Percentiles rank a stretch among this genome's conserved stretches.
Evolutionary conservation across 2,797 vertebrate species (phyloP).

Genomic region (Glossophaga mutica): DNA sequence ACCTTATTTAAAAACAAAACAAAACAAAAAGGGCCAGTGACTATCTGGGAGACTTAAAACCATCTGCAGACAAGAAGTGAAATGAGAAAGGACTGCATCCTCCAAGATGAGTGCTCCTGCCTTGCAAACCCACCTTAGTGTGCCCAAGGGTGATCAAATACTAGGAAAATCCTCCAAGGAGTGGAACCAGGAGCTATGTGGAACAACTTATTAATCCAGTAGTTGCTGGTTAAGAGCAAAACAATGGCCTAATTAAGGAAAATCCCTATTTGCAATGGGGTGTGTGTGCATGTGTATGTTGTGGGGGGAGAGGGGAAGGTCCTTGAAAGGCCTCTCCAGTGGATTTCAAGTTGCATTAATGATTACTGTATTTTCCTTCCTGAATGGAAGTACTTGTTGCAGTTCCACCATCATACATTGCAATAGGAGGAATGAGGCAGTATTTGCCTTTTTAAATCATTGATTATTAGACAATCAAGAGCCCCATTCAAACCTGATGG

Average conservation of each 20-base stretch:
- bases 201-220: not conserved
- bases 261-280: not conserved
- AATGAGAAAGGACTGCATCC: not conserved
- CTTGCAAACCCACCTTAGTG: not conserved
- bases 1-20: not conserved
- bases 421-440: not conserved
- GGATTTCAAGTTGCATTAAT: not conserved
- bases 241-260: not conserved
- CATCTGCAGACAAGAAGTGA: not conserved
- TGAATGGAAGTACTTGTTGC: not conserved
- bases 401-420: not conserved
- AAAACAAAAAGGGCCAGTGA: not conserved
- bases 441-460: not conserved
- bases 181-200: not conserved
- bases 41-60: not conserved
- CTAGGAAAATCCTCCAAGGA: not conserved
- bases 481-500: not conserved
- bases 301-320: accelerated
- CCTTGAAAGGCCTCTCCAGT: not conserved
- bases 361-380: not conserved
- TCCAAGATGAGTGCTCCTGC: not conserved
- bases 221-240: not conserved
- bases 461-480: not conserved
- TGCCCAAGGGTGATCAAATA: not conserved
- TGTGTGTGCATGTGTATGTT: not conserved